These are phyloP conservation scores for Gila orcuttii DNA, from an alignment of 2,113 vertebrate species.

Conservation along the genomic window DNA sequence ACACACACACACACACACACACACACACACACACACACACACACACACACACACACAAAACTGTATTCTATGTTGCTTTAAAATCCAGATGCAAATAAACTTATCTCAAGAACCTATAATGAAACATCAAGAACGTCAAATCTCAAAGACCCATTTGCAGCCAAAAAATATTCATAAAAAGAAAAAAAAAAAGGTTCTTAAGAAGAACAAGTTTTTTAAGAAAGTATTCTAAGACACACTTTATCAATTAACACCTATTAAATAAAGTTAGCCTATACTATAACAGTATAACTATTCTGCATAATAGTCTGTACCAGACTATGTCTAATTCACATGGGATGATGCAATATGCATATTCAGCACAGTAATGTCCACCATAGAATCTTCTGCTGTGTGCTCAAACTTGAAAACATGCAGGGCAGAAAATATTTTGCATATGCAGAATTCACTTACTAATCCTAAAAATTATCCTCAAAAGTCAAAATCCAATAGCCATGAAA, in stretches of 20 bases:
- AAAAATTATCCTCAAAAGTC: not conserved
- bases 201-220: too few species aligned
- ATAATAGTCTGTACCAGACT: not conserved
- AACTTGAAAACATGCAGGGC: not conserved
- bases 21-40: too few species aligned
- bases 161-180: not conserved
- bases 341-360: conserved; percentile 28
- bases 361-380: not conserved
- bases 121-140: not conserved
- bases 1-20: too few species aligned
- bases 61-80: not conserved
- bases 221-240: not conserved
- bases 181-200: not conserved
- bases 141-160: not conserved
- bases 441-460: not conserved
- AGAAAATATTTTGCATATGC: not conserved
- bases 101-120: not conserved
- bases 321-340: not conserved
- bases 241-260: not conserved
- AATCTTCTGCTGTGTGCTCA: not conserved
- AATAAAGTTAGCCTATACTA: not conserved
- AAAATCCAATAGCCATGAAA: not conserved
- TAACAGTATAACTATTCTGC: not conserved
- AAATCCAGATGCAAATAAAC: not conserved
- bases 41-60: not conserved